Base-by-base conservation (phyloP, 1,140 invertebrate genomes). In the Leptopilina clavipes region DNA sequence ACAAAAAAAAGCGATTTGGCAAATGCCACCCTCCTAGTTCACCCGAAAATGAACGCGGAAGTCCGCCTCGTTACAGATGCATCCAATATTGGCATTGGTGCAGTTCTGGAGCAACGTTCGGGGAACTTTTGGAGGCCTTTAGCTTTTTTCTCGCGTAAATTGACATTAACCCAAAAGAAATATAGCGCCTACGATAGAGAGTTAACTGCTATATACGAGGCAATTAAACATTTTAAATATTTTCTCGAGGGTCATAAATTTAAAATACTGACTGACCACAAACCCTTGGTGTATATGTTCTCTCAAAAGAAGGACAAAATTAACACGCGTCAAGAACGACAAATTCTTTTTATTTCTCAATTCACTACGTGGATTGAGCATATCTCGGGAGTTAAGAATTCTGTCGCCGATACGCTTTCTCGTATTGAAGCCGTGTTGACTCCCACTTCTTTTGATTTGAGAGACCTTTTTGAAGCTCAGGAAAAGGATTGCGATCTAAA, bases 131-230 rank as follows among this genome's bases (percentile, higher is more conserved):
- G 71, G 37, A 17, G 22, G 11, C 76, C 71, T 9, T 25, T 11
- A 73, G 65, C 18, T 18, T 76, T 10, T 31, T 18, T 5, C 25
- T 19, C 14, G 19, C 76, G 3, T 52, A 73, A 31, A 14, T 48
- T 48, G 12, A 48, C 45, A 14, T 14, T n/a, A 1, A n/a, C 45
- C 3, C 45, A 48, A 45, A n/a, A n/a, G n/a, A n/a, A n/a, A n/a
- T n/a, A n/a, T n/a, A n/a, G n/a, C n/a, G n/a, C n/a, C n/a, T n/a
- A n/a, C n/a, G n/a, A n/a, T n/a, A n/a, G n/a, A n/a, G n/a, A n/a
- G n/a, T n/a, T n/a, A n/a, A n/a, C n/a, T n/a, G n/a, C n/a, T n/a
- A n/a, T n/a, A n/a, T n/a, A n/a, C n/a, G n/a, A n/a, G n/a, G n/a
- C n/a, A n/a, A n/a, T n/a, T n/a, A n/a, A n/a, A n/a, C n/a, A n/a